Evolutionary conservation across 2,888 invertebrate genomes (phyloP), one percentile per base, ranked within the genome.

Genomic region (Eupithecia subfuscata): DNA sequence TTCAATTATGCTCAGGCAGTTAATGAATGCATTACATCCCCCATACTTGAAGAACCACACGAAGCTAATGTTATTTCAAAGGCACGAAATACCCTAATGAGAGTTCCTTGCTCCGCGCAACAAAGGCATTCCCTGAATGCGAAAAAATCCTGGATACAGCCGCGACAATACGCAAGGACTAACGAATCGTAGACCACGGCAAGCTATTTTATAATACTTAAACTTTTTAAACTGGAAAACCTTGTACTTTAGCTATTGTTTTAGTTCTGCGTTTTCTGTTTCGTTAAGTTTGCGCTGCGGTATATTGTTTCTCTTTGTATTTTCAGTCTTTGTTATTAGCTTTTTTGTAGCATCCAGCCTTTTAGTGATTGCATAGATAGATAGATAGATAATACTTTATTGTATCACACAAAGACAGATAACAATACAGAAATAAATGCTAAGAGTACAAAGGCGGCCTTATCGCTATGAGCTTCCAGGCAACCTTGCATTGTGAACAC

Each of bases 121-220:
- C 91, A 94, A 94, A 93, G 86, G 86, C 84, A 81, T 88, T 85
- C 88, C 86, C 85, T 93, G 92, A 92, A 93, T 91, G 89, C 90
- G 87, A 87, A 84, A 89, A 82, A 86, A 87, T 88, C 86, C 87
- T 88, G 74, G 84, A 87, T 90, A 89, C 88, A 87, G 88, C 82
- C 83, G 84, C 83, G 85, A 86, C 87, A 86, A 87, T 86, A 84
- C 83, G 83, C 84, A 85, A 85, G 82, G 85, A 86, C 85, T 85
- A 88, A 87, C 87, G 85, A 89, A 85, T 86, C 85, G 84, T 84
- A 84, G 80, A 80, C 84, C 78, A 81, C 80, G 82, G 83, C 81
- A 85, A 84, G 84, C 87, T 82, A 86, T 88, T 89, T 88, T 86
- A 83, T 84, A 84, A 87, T 85, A 37, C 37, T 37, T 37, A 86